phyloP scores from a whole-genome alignment of 1,140 invertebrate species.

The Colletes gigas region DNA sequence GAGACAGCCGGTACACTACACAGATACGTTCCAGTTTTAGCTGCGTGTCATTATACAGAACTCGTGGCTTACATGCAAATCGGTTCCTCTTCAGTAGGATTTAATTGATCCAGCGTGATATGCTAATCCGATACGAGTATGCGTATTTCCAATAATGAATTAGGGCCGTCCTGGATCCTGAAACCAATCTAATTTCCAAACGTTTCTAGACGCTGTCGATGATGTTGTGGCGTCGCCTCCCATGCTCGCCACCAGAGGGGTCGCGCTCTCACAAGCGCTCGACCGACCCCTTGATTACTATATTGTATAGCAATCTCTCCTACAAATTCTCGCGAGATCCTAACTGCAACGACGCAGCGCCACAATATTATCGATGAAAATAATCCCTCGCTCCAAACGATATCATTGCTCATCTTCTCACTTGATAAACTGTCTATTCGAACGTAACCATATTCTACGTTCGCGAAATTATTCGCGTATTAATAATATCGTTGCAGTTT shows the following conservation, averaged over 20 bases:
- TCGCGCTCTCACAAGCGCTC: too few relatives aligned
- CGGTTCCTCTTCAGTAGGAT: conserved; percentile 15
- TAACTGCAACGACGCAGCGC: too few relatives aligned
- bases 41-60: conserved; percentile 6
- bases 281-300: too few relatives aligned
- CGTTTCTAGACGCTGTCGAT: neutral
- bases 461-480: too few relatives aligned
- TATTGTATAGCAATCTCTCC: too few relatives aligned
- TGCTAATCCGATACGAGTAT: conserved; percentile 22
- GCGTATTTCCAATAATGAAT: conserved; percentile 17
- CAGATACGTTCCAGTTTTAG: conserved; percentile 8
- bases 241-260: too few relatives aligned
- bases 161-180: neutral
- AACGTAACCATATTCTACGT: too few relatives aligned
- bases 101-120: conserved; percentile 17
- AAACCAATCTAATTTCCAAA: neutral
- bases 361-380: conserved; percentile 6
- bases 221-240: too few relatives aligned
- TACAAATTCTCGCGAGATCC: too few relatives aligned
- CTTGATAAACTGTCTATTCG: too few relatives aligned
- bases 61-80: conserved; percentile 14
- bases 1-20: neutral
- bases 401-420: too few relatives aligned
- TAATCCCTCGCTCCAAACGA: neutral
- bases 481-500: too few relatives aligned